These are phyloP conservation scores for Procambarus virginalis DNA, from an alignment of 1,140 invertebrate genomes.

Conservation along the genomic window DNA sequence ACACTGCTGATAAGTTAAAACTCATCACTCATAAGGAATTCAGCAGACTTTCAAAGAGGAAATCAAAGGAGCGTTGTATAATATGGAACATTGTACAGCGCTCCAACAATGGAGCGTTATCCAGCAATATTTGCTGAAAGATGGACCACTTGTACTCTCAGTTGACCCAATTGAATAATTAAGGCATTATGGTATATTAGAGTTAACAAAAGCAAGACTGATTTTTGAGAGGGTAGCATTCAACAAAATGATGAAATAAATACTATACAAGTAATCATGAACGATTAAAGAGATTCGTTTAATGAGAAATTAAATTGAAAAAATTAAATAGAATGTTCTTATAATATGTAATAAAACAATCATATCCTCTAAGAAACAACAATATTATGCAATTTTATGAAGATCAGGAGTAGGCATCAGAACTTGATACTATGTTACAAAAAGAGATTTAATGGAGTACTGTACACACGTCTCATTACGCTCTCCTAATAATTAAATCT, in stretches of 20 bases:
- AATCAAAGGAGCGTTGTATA: no score
- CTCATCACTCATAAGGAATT: no score
- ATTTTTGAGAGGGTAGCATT: no score
- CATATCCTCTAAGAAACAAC: background rate
- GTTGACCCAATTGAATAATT: no score
- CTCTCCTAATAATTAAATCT: conserved; percentile 3
- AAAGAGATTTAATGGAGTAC: background rate
- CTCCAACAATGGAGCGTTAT: background rate
- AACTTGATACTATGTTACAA: conserved; percentile 10
- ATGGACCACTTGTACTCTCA: background rate
- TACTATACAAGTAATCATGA: background rate
- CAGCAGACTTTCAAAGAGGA: no score
- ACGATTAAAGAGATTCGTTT: background rate
- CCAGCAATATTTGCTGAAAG: background rate
- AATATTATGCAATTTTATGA: conserved; percentile 43
- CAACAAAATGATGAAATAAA: no score
- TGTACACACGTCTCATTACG: background rate
- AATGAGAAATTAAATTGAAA: no score
- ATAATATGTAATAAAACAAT: background rate
- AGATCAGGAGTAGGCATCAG: conserved; percentile 6
- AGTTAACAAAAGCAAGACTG: no score
- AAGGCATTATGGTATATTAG: no score
- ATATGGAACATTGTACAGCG: no score
- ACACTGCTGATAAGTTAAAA: no score
- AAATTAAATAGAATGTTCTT: background rate